These are phyloP conservation scores for Clarias gariepinus DNA, from an alignment of 2,113 vertebrate genomes.

Conservation along the genomic window DNA sequence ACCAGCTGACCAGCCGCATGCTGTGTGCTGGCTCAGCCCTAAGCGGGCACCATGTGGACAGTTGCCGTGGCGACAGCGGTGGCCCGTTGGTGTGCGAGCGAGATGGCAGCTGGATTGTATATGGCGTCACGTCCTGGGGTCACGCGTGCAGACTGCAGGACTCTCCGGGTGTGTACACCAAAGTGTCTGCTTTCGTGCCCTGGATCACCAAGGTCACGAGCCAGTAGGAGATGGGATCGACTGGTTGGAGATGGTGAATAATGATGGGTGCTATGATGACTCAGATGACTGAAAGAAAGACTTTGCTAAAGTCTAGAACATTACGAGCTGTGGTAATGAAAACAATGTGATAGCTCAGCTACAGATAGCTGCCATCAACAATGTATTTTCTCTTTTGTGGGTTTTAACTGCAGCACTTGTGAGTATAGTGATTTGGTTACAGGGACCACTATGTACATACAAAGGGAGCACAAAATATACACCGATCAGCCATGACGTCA, in stretches of 20 bases:
- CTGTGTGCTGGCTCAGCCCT: conserved; percentile 86
- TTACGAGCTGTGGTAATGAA: not conserved
- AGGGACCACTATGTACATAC: conserved; percentile 24
- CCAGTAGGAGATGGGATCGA: conserved; percentile 59
- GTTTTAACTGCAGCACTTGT: conserved; percentile 8
- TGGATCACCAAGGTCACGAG: conserved; percentile 90
- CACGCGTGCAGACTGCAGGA: conserved; percentile 88
- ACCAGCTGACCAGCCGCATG: conserved; percentile 91
- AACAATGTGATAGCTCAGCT: not conserved
- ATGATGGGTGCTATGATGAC: not conserved
- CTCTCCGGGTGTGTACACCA: conserved; percentile 94
- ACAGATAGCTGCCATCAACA: not conserved
- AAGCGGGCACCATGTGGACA: conserved; percentile 83
- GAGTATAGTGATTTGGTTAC: not conserved
- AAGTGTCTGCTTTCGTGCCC: conserved; percentile 87
- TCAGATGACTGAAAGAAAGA: not conserved
- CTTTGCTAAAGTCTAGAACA: not conserved
- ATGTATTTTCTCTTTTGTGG: not conserved
- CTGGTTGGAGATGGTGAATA: not conserved
- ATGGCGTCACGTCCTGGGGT: conserved; percentile 96
- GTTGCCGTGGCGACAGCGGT: conserved; percentile 95
- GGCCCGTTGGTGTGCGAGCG: conserved; percentile 92
- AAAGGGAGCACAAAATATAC: not conserved
- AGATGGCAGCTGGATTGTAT: conserved; percentile 82
- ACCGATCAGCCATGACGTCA: too few relatives aligned